Evolutionary conservation across 2,113 vertebrate species (phyloP), one percentile per base, ranked within the genome.

Genomic region (Erinaceus europaeus): DNA sequence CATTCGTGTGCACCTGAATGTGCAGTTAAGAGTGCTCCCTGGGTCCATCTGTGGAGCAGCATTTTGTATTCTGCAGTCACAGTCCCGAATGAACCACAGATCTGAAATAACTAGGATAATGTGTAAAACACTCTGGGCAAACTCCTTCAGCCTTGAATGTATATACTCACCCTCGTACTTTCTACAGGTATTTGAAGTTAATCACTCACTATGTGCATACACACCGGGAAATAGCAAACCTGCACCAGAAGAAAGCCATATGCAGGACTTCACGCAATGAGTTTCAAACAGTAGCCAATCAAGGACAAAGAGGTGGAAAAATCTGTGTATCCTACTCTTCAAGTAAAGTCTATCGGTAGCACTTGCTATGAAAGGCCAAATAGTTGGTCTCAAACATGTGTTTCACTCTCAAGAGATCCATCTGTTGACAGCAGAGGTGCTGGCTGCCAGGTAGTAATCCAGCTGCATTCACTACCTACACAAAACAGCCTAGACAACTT

Each of bases 21-120:
- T 52, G 62, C 32, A 77, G 34, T 62, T 72, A 73, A 69, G 57
- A 5, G 11, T 53, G 17, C n/a, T 86, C 78, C 73, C 50, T 65
- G 29, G 15, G 42, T 73, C 42, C 36, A 40, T 83, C 53, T 62
- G 50, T 46, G 38, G 46, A 52, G 34, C 29, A 67, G 64, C 32
- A 65, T 71, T 77, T 69, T 75, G 23, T 73, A 82, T 64, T 82
- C 48, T 93, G 25, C n/a, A 73, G n/a, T 82, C 46, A 40, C 8
- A 81, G 9, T 55, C 78, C 74, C 1, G 8, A 57, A 77, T 90
- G 59, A 81, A 84, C 27, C 44, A 5, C 38, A 79, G 38, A 87
- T 84, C 42, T 84, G 29, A 69, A 91, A 50, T 79, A 90, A 81
- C 42, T 9, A 82, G 38, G 32, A 82, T 82, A 81, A 91, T 73